Base-by-base conservation (phyloP, 2,888 invertebrate species). In the Clitarchus hookeri region DNA sequence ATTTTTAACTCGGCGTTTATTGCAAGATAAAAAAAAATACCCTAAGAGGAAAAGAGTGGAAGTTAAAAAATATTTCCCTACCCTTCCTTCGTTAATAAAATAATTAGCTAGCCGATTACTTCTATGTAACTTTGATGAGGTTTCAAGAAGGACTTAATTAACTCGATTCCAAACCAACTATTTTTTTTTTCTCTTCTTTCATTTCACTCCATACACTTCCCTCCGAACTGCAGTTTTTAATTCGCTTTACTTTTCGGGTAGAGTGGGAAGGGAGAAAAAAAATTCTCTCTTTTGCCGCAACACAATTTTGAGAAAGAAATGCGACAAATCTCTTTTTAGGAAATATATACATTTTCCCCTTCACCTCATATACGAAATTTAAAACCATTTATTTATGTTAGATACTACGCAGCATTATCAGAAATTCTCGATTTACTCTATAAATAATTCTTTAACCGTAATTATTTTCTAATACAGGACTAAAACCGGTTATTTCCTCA, bases 101-200 rank as follows among this genome's bases (percentile, higher is more conserved):
- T 86, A 86, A 86, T 86, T 86, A 86, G 86, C 48, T 86, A 86
- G 86, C 86, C 86, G 86, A 84, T 86, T 86, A 86, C 86, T 86
- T 86, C 84, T 86, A 80, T 86, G 86, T 86, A 86, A 86, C 86
- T 86, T 84, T 86, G 86, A 86, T 86, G 86, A 84, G 86, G 84
- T 80, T 86, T 86, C 79, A 86, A 86, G 79, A 86, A 65, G 44
- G 86, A 86, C 78, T 86, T 86, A 86, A 86, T 86, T 86, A 86
- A 86, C 84, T 86, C 78, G 84, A 86, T 79, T 85, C 83, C 65
- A 83, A 85, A 80, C 48, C 54, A 83, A 85, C 83, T n/a, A 23
- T 83, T 65, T 83, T 84, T 80, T 36, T 27, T 27, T 36, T 54
- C 83, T 9, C 84, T 53, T 19, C 26, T 23, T 48, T 53, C 77